These are phyloP conservation scores for Hexactinellida sp. DNA, from an alignment of 37 sponge, comb jelly and placozoan genomes.

Conservation along the genomic window DNA sequence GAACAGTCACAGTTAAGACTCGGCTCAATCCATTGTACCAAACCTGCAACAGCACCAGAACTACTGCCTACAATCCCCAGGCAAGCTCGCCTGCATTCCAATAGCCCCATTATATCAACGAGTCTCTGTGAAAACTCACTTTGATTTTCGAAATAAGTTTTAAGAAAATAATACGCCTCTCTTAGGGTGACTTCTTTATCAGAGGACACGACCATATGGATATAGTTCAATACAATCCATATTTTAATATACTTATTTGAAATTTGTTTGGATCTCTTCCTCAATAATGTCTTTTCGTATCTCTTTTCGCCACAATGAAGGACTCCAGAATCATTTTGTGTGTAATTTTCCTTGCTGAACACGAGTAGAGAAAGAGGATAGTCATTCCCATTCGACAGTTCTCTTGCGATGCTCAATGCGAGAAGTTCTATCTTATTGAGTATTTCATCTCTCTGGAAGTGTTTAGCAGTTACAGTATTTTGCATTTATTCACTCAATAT, in stretches of 20 bases:
- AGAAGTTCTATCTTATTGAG: conserved; percentile 7
- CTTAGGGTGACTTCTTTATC: conserved; percentile 68
- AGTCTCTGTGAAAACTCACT: conserved; percentile 36
- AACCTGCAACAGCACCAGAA: conserved; percentile 69
- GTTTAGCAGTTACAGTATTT: not conserved
- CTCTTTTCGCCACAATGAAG: not conserved
- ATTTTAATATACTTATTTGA: not conserved
- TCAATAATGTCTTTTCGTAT: not conserved
- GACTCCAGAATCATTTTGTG: not conserved
- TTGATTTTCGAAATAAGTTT: conserved; percentile 65
- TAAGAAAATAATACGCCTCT: conserved; percentile 88
- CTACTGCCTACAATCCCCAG: conserved; percentile 73
- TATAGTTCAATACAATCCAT: not conserved
- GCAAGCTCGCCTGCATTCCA: conserved; percentile 43
- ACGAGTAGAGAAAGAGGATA: not conserved
- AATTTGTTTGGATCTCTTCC: not conserved
- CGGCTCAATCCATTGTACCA: conserved; percentile 43
- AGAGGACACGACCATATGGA: not conserved
- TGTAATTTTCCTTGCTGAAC: not conserved
- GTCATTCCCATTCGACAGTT: not conserved
- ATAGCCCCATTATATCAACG: conserved; percentile 60
- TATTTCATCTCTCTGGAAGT: not conserved
- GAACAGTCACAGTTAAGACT: not conserved
- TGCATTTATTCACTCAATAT: not conserved
- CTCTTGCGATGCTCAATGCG: not conserved